Evolutionary conservation across 2,888 invertebrate genomes (phyloP).

Genomic region (Pachymerium ferrugineum): DNA sequence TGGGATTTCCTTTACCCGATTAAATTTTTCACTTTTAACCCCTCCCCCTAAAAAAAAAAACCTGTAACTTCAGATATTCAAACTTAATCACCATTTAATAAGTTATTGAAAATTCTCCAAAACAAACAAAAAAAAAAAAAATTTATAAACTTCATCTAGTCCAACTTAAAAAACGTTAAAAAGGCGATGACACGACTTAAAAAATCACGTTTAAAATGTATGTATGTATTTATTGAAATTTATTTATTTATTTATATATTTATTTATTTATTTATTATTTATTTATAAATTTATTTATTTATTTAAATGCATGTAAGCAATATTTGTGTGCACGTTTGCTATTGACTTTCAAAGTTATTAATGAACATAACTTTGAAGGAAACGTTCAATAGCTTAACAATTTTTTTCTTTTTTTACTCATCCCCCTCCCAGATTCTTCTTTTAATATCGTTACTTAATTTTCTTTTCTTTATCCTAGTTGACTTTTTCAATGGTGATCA

Average conservation of each 20-base stretch:
- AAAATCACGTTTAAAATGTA: background rate
- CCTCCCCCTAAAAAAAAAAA: no score
- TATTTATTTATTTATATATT: conserved; percentile 5
- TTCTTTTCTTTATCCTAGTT: conserved; percentile 7
- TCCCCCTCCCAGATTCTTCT: background rate
- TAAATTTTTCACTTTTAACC: background rate
- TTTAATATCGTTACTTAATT: background rate
- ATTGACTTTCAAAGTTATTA: conserved; percentile 10
- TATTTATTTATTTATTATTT: background rate
- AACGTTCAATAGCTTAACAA: background rate
- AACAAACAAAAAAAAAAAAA: no score
- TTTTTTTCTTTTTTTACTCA: background rate
- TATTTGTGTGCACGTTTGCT: background rate
- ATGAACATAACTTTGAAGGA: background rate
- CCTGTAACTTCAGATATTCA: no score
- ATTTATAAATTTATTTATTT: conserved; percentile 8
- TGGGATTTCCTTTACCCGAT: background rate
- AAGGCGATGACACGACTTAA: no score
- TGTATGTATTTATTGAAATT: background rate
- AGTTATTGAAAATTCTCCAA: no score
- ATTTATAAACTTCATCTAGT: no score
- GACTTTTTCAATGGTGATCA: conserved; percentile 9
- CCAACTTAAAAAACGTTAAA: no score
- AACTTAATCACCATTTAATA: no score
- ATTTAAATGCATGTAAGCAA: conserved; percentile 6